Evolutionary conservation across 2,888 invertebrate genomes (phyloP).

Genomic region (Leptothorax acervorum): DNA sequence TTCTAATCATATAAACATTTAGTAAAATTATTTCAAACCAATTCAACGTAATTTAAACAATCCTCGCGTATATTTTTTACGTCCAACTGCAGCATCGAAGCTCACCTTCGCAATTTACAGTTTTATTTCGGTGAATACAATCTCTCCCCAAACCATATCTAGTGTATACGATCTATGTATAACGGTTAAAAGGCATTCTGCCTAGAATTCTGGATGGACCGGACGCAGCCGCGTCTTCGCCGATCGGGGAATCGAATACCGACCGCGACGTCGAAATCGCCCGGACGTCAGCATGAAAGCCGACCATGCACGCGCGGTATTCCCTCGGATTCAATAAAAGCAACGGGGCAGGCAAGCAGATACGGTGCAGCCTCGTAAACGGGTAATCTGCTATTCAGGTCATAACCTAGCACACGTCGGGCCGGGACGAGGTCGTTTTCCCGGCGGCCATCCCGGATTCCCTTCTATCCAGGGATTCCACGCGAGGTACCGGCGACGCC

Average conservation of each 20-base stretch:
- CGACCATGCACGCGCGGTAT: slow-evolving; percentile 60
- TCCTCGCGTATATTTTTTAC: background rate
- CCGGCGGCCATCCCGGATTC: slow-evolving; percentile 75
- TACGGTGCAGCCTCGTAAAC: slow-evolving; percentile 76
- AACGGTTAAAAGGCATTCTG: slow-evolving; percentile 28
- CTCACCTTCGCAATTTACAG: background rate
- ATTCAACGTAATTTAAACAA: background rate
- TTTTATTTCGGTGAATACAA: background rate
- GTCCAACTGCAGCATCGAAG: background rate
- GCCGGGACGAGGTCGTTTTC: slow-evolving; percentile 73
- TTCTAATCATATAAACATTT: background rate
- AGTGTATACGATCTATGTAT: background rate
- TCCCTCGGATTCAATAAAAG: slow-evolving; percentile 76
- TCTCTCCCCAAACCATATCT: background rate
- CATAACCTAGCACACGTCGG: slow-evolving; percentile 76
- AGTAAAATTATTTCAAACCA: background rate
- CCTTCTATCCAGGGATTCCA: slow-evolving; percentile 59
- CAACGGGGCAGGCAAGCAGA: slow-evolving; percentile 59
- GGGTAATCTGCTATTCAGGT: slow-evolving; percentile 81
- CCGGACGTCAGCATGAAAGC: slow-evolving; percentile 36
- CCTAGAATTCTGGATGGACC: slow-evolving; percentile 5
- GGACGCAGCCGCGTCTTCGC: slow-evolving; percentile 13
- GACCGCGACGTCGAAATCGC: background rate
- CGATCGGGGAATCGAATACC: slow-evolving; percentile 25
- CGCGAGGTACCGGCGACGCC: slow-evolving; percentile 29